Percentiles rank a stretch among this genome's conserved stretches.
Evolutionary conservation across 2,113 vertebrate species (phyloP).

Genomic region (Lepisosteus oculatus): DNA sequence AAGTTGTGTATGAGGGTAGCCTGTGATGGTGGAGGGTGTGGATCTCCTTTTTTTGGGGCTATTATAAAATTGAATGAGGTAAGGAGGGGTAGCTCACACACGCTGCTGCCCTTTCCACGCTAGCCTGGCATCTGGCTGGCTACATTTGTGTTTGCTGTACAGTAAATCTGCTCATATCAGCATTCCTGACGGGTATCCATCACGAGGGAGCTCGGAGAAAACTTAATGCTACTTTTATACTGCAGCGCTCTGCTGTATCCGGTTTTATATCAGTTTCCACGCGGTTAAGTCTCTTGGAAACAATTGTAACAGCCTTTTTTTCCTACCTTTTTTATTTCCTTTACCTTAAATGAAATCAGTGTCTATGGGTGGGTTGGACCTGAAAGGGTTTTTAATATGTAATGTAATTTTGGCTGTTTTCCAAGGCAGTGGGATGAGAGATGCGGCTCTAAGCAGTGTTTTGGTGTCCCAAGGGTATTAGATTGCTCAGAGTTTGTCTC

Average conservation of each 20-base stretch:
- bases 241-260: no score
- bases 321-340: background rate
- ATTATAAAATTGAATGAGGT: background rate
- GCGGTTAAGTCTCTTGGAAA: background rate
- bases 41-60: slow-evolving; percentile 2
- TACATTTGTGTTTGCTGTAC: no score
- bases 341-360: slow-evolving; percentile 12
- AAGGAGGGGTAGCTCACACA: background rate
- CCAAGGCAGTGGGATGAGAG: slow-evolving; percentile 24
- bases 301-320: background rate
- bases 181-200: no score
- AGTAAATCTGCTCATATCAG: no score
- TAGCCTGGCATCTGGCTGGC: no score
- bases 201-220: no score
- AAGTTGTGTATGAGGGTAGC: no score
- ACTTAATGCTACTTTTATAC: no score
- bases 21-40: background rate
- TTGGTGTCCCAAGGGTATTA: slow-evolving; percentile 29
- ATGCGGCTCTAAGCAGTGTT: slow-evolving; percentile 30
- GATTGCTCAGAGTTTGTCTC: slow-evolving; percentile 38
- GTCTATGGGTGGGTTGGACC: slow-evolving; percentile 18
- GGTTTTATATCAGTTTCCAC: background rate
- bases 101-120: no score
- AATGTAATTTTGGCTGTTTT: slow-evolving; percentile 26
- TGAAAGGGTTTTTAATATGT: slow-evolving; percentile 16